A percentile compares a stretch with the other conserved stretches of the same genome.
Conservation (phyloP, 2,797 vertebrate species). For the Myotis planiceps region DNA sequence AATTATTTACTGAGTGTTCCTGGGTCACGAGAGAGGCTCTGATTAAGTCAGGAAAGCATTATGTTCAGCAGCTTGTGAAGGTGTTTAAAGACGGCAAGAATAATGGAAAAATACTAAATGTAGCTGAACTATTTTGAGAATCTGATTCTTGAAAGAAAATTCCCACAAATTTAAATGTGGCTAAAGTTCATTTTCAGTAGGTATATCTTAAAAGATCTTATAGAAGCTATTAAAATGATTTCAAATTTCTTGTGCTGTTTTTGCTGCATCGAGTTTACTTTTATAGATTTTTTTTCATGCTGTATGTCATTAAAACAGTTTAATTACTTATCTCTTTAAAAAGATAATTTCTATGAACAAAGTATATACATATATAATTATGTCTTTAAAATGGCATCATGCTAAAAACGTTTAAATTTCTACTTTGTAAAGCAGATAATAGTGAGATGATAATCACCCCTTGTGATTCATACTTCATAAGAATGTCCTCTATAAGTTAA, state of each 20-base stretch:
- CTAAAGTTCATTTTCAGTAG: conserved; percentile 8
- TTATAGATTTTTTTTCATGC: conserved; percentile 11
- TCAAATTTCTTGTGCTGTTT: conserved; percentile 4
- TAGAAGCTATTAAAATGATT: conserved; percentile 22
- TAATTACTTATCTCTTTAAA: conserved; percentile 52
- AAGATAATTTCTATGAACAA: conserved; percentile 51
- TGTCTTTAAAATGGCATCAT: conserved; percentile 47
- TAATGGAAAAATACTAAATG: conserved; percentile 87
- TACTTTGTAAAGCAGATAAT: conserved; percentile 27
- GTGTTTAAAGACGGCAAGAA: conserved; percentile 83
- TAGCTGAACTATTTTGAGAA: conserved; percentile 81
- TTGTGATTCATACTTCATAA: neutral
- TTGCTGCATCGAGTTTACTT: conserved; percentile 31
- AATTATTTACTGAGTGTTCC: conserved; percentile 88
- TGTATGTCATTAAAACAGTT: conserved; percentile 37
- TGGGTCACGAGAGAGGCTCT: conserved; percentile 88
- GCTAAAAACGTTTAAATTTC: conserved; percentile 46
- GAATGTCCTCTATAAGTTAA: neutral
- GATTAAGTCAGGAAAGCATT: conserved; percentile 90
- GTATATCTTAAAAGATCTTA: neutral
- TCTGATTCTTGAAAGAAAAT: conserved; percentile 68
- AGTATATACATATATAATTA: neutral
- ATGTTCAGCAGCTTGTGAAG: conserved; percentile 87
- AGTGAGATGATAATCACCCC: neutral
- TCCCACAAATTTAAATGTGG: neutral